Evolutionary conservation across 2,797 vertebrate genomes (phyloP).

Genomic region (Macropus fuliginosus): DNA sequence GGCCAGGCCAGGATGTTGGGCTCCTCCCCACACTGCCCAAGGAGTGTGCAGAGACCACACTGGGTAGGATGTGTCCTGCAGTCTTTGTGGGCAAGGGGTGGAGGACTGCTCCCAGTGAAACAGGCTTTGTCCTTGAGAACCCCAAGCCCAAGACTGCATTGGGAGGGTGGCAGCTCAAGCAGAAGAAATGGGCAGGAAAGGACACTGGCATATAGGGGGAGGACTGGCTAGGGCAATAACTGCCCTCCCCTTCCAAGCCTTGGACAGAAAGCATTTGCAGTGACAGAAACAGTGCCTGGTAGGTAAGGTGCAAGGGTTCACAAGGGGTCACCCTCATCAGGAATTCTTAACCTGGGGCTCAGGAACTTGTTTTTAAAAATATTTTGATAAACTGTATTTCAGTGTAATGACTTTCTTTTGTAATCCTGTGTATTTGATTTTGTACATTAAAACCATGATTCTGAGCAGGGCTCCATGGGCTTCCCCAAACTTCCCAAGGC

Average conservation of each 20-base stretch:
- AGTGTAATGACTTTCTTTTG: neutral
- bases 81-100: neutral
- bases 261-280: neutral
- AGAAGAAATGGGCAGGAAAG: neutral
- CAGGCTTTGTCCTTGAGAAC: neutral
- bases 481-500: neutral
- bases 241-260: neutral
- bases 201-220: neutral
- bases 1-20: neutral
- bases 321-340: neutral
- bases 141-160: fast-evolving
- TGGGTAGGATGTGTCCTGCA: neutral
- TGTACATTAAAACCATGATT: neutral
- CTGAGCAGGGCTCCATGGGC: neutral
- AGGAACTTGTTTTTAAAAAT: neutral
- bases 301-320: neutral
- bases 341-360: neutral
- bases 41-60: neutral
- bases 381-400: neutral
- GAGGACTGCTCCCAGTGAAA: neutral
- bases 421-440: neutral
- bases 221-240: neutral
- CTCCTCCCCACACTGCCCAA: neutral
- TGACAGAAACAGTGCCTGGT: neutral
- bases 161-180: neutral